A percentile compares a stretch with the other conserved stretches of the same genome.
These are phyloP conservation scores for Limnephilus marmoratus DNA, from an alignment of 2,888 invertebrate genomes.

Conservation along the genomic window DNA sequence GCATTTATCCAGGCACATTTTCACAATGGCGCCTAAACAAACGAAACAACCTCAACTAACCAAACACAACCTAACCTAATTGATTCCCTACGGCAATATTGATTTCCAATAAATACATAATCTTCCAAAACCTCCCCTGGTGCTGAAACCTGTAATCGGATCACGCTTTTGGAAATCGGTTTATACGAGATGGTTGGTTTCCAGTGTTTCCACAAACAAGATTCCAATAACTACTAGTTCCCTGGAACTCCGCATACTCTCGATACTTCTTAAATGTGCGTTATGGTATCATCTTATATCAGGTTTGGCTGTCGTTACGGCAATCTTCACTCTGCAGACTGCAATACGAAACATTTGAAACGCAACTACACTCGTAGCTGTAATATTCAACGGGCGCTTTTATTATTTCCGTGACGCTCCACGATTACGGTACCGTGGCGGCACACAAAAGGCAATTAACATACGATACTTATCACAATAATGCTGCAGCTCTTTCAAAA, in stretches of 20 bases:
- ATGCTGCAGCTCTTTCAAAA: too few species aligned
- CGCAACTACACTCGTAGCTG: not conserved
- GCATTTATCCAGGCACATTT: not conserved
- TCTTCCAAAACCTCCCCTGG: not conserved
- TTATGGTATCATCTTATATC: not conserved
- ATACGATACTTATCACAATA: too few species aligned
- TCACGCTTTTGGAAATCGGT: not conserved
- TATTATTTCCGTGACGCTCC: too few species aligned
- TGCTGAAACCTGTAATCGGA: not conserved
- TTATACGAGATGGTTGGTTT: not conserved
- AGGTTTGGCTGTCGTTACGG: too few species aligned
- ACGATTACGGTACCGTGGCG: too few species aligned
- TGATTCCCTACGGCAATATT: not conserved
- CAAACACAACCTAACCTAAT: not conserved
- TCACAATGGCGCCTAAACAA: not conserved
- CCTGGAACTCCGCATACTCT: not conserved
- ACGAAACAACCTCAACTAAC: not conserved
- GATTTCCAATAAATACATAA: not conserved
- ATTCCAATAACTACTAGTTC: not conserved
- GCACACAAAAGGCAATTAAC: too few species aligned
- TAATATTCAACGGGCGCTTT: not conserved
- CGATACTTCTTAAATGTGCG: not conserved
- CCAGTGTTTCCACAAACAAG: not conserved
- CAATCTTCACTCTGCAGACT: not conserved
- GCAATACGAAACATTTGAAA: not conserved